phyloP scores from a whole-genome alignment of 2,888 invertebrate species.

The Pterostichus madidus region DNA sequence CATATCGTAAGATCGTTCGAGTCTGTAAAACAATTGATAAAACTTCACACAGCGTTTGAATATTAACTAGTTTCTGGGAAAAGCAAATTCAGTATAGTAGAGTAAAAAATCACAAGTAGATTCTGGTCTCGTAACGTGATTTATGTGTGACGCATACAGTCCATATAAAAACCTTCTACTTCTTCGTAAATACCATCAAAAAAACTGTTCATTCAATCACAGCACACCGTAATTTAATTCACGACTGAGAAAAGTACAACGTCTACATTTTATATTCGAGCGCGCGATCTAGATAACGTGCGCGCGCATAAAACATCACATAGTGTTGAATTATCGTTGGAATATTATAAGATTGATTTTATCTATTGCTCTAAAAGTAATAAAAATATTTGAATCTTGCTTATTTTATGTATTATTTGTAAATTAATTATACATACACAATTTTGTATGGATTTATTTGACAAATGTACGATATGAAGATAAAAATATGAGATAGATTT shows the following conservation, averaged over 20 bases:
- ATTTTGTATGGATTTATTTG: no score
- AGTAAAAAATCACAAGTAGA: background rate
- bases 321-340: background rate
- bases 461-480: no score
- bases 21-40: no score
- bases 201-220: constrained; percentile 5
- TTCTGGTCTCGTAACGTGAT: background rate
- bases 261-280: constrained; percentile 28
- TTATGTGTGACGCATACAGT: background rate
- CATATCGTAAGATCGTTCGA: no score
- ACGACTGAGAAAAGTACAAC: constrained; percentile 21
- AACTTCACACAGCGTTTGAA: background rate
- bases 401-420: no score
- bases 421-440: no score
- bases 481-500: constrained; percentile 19
- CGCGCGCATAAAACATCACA: constrained; percentile 11
- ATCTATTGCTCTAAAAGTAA: no score
- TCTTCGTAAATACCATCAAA: background rate
- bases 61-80: background rate
- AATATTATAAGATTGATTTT: background rate
- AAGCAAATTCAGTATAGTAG: background rate
- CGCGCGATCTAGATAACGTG: background rate
- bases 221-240: constrained; percentile 27
- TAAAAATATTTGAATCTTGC: no score
- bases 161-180: background rate